Conservation (phyloP, 1,140 invertebrate genomes). For the Heliconius nattereri region DNA sequence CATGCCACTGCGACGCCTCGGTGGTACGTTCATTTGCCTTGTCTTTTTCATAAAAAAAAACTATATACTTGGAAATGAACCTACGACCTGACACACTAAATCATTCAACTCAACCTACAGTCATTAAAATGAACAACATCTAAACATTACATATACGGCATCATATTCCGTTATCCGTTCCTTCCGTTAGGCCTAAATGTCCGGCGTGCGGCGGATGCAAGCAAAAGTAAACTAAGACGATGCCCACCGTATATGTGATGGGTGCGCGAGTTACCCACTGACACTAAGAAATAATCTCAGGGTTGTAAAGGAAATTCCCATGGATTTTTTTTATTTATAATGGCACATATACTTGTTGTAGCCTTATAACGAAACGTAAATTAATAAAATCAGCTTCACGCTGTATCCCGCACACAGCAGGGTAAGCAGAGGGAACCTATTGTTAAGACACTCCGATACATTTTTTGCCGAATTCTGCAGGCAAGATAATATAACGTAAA, state of each 20-base stretch:
- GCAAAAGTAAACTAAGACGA: conserved; percentile 48
- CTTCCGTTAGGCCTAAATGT: conserved; percentile 44
- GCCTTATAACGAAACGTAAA: too few species aligned
- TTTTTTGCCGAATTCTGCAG: too few species aligned
- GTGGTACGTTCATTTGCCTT: too few species aligned
- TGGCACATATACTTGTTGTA: too few species aligned
- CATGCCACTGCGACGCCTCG: too few species aligned
- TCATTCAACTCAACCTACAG: not conserved
- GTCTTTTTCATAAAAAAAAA: too few species aligned
- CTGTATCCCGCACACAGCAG: too few species aligned
- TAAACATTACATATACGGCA: not conserved
- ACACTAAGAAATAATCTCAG: conserved; percentile 9
- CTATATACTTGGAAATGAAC: not conserved
- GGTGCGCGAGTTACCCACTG: conserved; percentile 24
- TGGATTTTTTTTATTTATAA: not conserved
- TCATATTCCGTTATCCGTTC: conserved; percentile 26
- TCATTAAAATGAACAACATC: not conserved
- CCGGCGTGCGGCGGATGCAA: conserved; percentile 55
- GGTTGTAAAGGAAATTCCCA: not conserved
- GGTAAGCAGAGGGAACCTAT: too few species aligned
- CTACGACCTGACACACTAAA: not conserved
- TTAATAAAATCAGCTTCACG: too few species aligned
- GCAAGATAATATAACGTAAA: too few species aligned
- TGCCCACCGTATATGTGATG: conserved; percentile 24
- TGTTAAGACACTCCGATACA: too few species aligned